Evolutionary conservation across 2,888 invertebrate genomes (phyloP), one percentile per base, ranked within the genome.

Genomic region (Heterodera filipjevi): DNA sequence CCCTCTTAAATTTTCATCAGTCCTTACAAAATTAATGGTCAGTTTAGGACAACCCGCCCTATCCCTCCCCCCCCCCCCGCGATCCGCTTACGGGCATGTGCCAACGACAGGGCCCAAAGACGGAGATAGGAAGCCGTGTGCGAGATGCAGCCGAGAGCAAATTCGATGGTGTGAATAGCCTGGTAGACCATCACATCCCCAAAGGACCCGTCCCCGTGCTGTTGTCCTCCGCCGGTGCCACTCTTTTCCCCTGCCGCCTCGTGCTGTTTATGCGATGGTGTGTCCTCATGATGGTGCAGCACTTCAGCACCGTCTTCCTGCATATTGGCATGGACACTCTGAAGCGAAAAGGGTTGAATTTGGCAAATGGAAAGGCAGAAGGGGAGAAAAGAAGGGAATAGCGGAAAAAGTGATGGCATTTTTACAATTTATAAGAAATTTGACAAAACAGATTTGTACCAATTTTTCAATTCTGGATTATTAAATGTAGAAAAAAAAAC

Each of bases 121-220:
- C 89, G 89, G 53, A 89, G 87, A 74, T 89, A 80, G 10, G 89
- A 89, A 19, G 89, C 89, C 16, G 89, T 89, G 83, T 89, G 89
- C 1, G 89, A 89, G 77, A 89, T 85, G 80, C 89, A 89, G 66
- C 89, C 89, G 70, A 89, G 85, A 14, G 84, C 88, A 79, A 89
- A 89, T 76, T 89, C 89, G 74, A 89, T 89, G 46, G 89, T 89
- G 81, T 89, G 89, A 53, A 89, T 89, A 12, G 86, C 87, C 76
- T 89, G 89, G 81, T 89, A 86, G 39, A 89, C 87, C 85, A 89
- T 85, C 59, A 86, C 82, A 76, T 89, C 89, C 6, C 83, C 87
- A 80, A 89, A 82, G 59, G 89, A 83, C 39, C 89, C 84, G 84
- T 86, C 82, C 71, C 44, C 81, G 79, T 33, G 78, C 39, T 30